phyloP scores from a whole-genome alignment of 2,888 invertebrate species.

The Xylota sylvarum region DNA sequence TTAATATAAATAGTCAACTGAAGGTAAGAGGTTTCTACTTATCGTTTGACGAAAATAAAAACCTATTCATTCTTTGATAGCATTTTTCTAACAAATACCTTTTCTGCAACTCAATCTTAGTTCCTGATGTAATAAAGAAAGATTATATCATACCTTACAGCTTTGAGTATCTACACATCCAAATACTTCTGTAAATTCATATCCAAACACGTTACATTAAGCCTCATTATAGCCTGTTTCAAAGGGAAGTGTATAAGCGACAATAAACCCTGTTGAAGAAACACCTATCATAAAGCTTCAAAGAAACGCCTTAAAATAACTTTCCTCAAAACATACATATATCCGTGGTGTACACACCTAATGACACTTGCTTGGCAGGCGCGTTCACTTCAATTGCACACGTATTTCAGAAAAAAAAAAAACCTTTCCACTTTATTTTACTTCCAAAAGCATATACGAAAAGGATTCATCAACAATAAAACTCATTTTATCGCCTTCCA shows the following conservation, averaged over 20 bases:
- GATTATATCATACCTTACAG: no score
- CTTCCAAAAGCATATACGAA: conserved; percentile 33
- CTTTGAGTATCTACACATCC: not conserved
- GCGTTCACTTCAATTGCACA: conserved; percentile 60
- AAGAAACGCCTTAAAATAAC: conserved; percentile 41
- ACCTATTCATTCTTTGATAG: no score
- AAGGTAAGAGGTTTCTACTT: no score
- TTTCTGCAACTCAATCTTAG: no score
- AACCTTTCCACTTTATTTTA: conserved; percentile 49
- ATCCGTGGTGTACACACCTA: conserved; percentile 3
- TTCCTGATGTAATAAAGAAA: no score
- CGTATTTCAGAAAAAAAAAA: conserved; percentile 23
- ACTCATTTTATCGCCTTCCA: conserved; percentile 67
- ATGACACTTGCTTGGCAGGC: conserved; percentile 9
- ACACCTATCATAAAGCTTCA: conserved; percentile 47
- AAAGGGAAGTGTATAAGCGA: conserved; percentile 19
- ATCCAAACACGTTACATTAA: conserved; percentile 48
- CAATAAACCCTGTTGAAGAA: conserved; percentile 17
- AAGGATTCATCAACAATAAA: conserved; percentile 73
- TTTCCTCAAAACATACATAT: conserved; percentile 15
- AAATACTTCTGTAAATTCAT: conserved; percentile 13
- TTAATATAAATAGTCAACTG: no score
- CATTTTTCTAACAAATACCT: no score
- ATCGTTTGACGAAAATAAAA: no score
- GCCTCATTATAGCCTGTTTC: conserved; percentile 37